Conservation (phyloP, 2,113 vertebrate species). For the Mustelus asterias region DNA sequence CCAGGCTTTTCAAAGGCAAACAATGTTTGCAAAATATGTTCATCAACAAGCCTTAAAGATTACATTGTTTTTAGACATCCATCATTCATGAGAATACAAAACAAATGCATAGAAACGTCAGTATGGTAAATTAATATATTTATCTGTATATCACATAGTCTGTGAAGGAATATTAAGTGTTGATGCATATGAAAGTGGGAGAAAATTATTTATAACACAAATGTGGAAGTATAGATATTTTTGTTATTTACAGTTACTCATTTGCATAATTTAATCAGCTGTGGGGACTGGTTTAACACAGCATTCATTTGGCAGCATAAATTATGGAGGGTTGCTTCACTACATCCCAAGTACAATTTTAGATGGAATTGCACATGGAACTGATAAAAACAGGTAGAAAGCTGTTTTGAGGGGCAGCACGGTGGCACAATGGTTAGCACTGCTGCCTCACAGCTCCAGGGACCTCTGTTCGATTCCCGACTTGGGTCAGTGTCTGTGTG, state of each 20-base stretch:
- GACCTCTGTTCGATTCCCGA: too few species aligned
- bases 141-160: not conserved
- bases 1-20: not conserved
- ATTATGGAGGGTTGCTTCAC: not conserved
- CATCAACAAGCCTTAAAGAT: not conserved
- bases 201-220: not conserved
- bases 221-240: not conserved
- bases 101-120: not conserved
- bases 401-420: too few species aligned
- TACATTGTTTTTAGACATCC: not conserved
- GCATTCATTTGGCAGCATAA: not conserved
- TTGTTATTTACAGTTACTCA: slow-evolving; percentile 29
- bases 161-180: slow-evolving; percentile 1
- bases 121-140: not conserved
- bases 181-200: not conserved
- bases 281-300: not conserved
- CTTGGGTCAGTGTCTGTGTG: too few species aligned
- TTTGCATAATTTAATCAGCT: slow-evolving; percentile 29
- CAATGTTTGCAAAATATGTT: not conserved
- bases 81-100: not conserved
- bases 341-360: not conserved
- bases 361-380: not conserved
- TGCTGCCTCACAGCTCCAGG: too few species aligned
- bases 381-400: not conserved
- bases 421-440: too few species aligned